Evolutionary conservation across 2,797 vertebrate species (phyloP).

Genomic region (Muraenolepis orangiensis): DNA sequence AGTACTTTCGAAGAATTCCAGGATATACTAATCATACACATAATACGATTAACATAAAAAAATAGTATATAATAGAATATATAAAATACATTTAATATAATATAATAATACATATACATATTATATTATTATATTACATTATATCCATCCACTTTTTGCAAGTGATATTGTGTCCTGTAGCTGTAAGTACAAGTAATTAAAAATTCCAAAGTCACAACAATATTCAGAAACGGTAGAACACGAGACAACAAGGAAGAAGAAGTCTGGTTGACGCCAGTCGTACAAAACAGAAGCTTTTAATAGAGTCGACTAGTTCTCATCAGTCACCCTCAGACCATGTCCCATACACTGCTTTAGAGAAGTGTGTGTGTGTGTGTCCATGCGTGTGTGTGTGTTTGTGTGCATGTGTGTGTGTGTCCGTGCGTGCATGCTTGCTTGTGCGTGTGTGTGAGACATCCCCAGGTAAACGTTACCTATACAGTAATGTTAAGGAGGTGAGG

Average conservation of each 20-base stretch:
- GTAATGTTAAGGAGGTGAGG: conserved; percentile 67
- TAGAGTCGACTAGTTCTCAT: no score
- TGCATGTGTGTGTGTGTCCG: conserved; percentile 25
- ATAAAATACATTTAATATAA: neutral
- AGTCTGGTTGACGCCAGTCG: no score
- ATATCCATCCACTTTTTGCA: neutral
- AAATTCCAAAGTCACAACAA: neutral
- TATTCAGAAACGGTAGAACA: neutral
- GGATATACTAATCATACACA: neutral
- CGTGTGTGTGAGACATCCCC: conserved; percentile 37
- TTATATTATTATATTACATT: neutral
- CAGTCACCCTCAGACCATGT: conserved; percentile 43
- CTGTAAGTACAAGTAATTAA: neutral
- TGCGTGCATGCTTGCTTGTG: neutral
- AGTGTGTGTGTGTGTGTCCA: conserved; percentile 13
- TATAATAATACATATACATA: neutral
- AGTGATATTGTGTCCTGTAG: neutral
- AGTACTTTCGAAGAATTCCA: neutral
- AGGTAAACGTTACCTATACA: conserved; percentile 48
- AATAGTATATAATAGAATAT: neutral
- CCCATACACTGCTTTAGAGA: conserved; percentile 60
- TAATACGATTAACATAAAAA: no score
- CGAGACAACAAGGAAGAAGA: no score
- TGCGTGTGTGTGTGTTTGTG: conserved; percentile 43
- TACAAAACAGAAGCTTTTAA: no score